phyloP scores from a whole-genome alignment of 2,888 invertebrate genomes.

The Dinocampus coccinellae region DNA sequence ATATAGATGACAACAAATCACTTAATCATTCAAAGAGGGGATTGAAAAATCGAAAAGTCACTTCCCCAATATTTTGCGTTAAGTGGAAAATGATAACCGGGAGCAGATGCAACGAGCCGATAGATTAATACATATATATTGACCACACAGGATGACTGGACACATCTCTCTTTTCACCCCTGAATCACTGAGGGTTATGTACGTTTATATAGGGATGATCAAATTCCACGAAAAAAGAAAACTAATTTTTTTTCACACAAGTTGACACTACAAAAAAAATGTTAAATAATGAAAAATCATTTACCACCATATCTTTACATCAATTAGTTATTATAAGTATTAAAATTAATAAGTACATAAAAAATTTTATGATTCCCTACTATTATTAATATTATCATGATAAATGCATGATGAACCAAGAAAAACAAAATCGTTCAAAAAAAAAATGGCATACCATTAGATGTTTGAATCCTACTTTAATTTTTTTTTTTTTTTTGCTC shows the following conservation, averaged over 20 bases:
- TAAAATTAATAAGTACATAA: neutral
- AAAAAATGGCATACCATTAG: too few relatives aligned
- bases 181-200: neutral
- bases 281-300: constrained; percentile 23
- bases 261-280: neutral
- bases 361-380: constrained; percentile 26
- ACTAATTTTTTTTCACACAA: neutral
- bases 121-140: constrained; percentile 23
- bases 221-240: neutral
- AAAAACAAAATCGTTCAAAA: too few relatives aligned
- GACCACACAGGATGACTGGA: constrained; percentile 11
- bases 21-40: constrained; percentile 6
- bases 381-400: too few relatives aligned
- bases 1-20: neutral
- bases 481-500: too few relatives aligned
- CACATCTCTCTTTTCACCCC: constrained; percentile 13
- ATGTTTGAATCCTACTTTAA: too few relatives aligned
- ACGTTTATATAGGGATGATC: neutral
- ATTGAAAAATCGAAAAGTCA: constrained; percentile 26
- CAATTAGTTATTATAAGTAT: neutral
- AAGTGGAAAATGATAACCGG: constrained; percentile 35
- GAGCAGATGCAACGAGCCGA: constrained; percentile 30
- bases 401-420: too few relatives aligned
- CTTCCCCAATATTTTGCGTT: constrained; percentile 12
- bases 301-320: constrained; percentile 20